Evolutionary conservation across 2,113 vertebrate genomes (phyloP).

Genomic region (Neolamprologus hecqui): DNA sequence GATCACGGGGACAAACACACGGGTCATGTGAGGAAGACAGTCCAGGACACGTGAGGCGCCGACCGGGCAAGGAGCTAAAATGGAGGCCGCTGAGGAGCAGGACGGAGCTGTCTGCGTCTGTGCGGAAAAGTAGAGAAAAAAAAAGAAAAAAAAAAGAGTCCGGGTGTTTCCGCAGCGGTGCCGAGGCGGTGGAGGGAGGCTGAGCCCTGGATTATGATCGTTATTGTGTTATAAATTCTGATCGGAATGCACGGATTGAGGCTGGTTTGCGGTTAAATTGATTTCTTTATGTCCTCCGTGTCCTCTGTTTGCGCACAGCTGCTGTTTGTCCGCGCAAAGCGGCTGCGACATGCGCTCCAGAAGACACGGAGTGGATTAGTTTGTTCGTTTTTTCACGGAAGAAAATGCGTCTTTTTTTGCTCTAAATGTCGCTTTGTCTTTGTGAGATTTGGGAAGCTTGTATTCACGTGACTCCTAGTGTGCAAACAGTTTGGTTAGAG

Average conservation of each 20-base stretch:
- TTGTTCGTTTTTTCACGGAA: neutral
- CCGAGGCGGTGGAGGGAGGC: neutral
- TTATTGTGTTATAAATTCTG: rapidly evolving
- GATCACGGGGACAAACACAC: slow-evolving; percentile 96
- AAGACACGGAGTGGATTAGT: slow-evolving; percentile 67
- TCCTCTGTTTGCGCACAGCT: slow-evolving; percentile 9
- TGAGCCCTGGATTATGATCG: no score
- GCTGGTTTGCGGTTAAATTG: neutral
- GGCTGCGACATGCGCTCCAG: slow-evolving; percentile 35
- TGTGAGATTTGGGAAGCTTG: rapidly evolving
- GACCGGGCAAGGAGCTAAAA: slow-evolving; percentile 65
- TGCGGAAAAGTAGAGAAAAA: neutral
- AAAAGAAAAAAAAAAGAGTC: neutral
- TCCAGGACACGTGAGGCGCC: slow-evolving; percentile 77
- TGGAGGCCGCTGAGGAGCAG: slow-evolving; percentile 61
- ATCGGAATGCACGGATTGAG: neutral
- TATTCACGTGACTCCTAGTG: neutral
- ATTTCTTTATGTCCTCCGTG: neutral
- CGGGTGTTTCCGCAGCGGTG: neutral
- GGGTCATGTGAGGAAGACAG: slow-evolving; percentile 89
- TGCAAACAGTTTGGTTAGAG: neutral
- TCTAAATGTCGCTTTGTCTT: neutral
- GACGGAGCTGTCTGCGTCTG: slow-evolving; percentile 26
- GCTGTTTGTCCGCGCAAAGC: slow-evolving; percentile 55
- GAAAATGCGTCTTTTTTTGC: neutral